These are phyloP conservation scores for Hyposoter didymator DNA, from an alignment of 2,888 invertebrate genomes.

Conservation along the genomic window DNA sequence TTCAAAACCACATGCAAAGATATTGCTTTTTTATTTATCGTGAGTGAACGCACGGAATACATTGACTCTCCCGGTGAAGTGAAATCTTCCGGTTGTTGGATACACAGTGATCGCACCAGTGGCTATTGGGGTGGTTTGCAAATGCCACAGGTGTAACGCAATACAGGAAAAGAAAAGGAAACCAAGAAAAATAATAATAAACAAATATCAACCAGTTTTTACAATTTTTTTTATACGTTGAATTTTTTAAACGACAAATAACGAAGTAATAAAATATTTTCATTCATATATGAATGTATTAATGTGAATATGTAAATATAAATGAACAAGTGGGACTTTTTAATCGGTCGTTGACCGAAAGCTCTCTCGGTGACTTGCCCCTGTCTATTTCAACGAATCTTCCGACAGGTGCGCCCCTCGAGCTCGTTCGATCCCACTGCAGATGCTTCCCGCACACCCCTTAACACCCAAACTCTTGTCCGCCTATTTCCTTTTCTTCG, in stretches of 20 bases:
- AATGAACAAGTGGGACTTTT: not conserved
- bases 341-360: slow-evolving; percentile 49
- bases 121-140: slow-evolving; percentile 19
- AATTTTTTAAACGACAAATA: not conserved
- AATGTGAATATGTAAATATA: slow-evolving; percentile 1
- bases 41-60: not conserved
- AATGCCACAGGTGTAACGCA: slow-evolving; percentile 50
- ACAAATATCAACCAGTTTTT: not conserved
- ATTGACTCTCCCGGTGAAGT: not conserved
- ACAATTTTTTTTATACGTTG: not conserved
- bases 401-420: slow-evolving; percentile 64
- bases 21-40: not conserved
- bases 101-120: slow-evolving; percentile 16
- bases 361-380: slow-evolving; percentile 53
- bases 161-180: not conserved
- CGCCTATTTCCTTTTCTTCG: not conserved
- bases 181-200: not conserved
- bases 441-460: slow-evolving; percentile 41
- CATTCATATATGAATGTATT: not conserved
- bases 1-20: not conserved
- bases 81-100: slow-evolving; percentile 1
- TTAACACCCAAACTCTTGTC: slow-evolving; percentile 4
- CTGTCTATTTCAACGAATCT: slow-evolving; percentile 59
- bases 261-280: not conserved
- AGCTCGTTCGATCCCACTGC: slow-evolving; percentile 62